Evolutionary conservation across 2,888 invertebrate species (phyloP).

Genomic region (Halictus ligatus): DNA sequence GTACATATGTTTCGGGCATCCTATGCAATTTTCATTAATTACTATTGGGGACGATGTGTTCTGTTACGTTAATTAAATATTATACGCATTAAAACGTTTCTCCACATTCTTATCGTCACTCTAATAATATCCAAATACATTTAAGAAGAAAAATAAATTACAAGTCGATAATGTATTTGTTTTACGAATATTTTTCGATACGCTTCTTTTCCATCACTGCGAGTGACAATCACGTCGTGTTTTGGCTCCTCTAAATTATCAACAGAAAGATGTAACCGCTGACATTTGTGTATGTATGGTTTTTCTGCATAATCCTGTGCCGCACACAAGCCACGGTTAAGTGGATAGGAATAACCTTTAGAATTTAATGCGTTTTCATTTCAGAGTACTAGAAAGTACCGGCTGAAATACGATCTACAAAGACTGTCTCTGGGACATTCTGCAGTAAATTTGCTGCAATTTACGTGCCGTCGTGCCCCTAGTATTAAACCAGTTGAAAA

Average conservation of each 20-base stretch:
- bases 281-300: neutral
- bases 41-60: too few relatives aligned
- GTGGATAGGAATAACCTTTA: conserved; percentile 15
- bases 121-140: too few relatives aligned
- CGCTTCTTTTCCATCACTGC: too few relatives aligned
- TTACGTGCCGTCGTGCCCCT: neutral
- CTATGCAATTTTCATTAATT: too few relatives aligned
- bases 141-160: neutral
- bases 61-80: too few relatives aligned
- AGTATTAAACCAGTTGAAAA: neutral
- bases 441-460: conserved; percentile 12
- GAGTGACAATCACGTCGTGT: neutral
- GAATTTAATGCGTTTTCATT: conserved; percentile 30
- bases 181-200: neutral
- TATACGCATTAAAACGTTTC: too few relatives aligned
- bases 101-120: too few relatives aligned
- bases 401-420: conserved; percentile 22
- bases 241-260: neutral
- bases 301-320: conserved; percentile 12
- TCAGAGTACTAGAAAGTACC: conserved; percentile 21
- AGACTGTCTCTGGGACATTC: conserved; percentile 7
- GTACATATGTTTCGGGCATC: too few relatives aligned
- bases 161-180: neutral
- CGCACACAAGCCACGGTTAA: neutral
- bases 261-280: neutral